Evolutionary conservation across 2,888 invertebrate species (phyloP).

Genomic region (Timandra comae): DNA sequence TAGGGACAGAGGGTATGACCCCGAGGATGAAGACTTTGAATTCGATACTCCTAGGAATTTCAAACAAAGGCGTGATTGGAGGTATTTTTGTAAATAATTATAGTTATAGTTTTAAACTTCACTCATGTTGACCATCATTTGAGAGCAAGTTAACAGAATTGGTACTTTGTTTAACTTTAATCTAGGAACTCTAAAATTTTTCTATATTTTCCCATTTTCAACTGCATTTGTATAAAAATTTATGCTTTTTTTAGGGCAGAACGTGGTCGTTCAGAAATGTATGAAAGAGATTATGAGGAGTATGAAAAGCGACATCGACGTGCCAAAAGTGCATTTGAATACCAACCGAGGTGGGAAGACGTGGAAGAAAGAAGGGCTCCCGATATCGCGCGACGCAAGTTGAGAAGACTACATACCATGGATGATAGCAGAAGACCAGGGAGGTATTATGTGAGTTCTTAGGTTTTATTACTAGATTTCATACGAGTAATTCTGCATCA

Average conservation of each 20-base stretch:
- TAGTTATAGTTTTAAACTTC: too few species aligned
- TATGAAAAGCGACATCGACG: slow-evolving; percentile 41
- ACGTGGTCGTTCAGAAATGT: slow-evolving; percentile 54
- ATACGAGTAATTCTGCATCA: too few species aligned
- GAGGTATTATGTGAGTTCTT: slow-evolving; percentile 22
- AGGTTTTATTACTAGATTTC: too few species aligned
- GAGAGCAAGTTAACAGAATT: too few species aligned
- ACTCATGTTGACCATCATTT: too few species aligned
- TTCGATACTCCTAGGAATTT: slow-evolving; percentile 47
- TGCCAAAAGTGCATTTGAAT: slow-evolving; percentile 53
- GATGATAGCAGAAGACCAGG: slow-evolving; percentile 41
- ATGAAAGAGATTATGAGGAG: slow-evolving; percentile 46
- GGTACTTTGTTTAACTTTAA: too few species aligned
- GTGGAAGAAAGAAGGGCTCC: slow-evolving; percentile 24
- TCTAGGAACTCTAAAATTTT: too few species aligned
- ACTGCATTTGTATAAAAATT: too few species aligned
- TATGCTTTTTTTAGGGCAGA: slow-evolving; percentile 35
- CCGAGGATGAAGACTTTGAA: slow-evolving; percentile 64
- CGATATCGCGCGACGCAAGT: slow-evolving; percentile 30
- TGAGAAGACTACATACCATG: slow-evolving; percentile 50
- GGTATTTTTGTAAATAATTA: slow-evolving; percentile 22
- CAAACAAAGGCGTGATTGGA: slow-evolving; percentile 34
- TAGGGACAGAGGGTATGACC: slow-evolving; percentile 57
- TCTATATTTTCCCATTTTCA: too few species aligned
- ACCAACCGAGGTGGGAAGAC: slow-evolving; percentile 40